phyloP scores from a whole-genome alignment of 2,888 invertebrate genomes.

The Dendrolimus pini region DNA sequence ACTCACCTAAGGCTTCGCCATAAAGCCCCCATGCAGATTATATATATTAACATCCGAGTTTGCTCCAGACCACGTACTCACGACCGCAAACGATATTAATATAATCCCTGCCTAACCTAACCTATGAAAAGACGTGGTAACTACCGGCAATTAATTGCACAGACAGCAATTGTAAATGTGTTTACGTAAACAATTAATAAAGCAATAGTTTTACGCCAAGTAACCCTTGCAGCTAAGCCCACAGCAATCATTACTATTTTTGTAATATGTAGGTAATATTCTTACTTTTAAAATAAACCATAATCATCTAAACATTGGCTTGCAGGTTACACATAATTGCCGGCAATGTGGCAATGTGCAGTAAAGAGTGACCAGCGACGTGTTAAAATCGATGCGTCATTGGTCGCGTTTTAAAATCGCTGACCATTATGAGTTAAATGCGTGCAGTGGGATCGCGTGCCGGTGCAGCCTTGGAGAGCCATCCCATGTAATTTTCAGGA shows the following conservation, averaged over 20 bases:
- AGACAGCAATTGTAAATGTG: too few species aligned
- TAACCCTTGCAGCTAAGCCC: not conserved
- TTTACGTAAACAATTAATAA: too few species aligned
- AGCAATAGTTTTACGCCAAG: too few species aligned
- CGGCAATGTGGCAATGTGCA: constrained; percentile 35
- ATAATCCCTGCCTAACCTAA: too few species aligned
- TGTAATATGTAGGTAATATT: not conserved
- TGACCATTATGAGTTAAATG: constrained; percentile 53
- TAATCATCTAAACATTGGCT: constrained; percentile 14
- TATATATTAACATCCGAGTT: too few species aligned
- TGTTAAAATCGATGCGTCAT: constrained; percentile 72
- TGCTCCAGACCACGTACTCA: too few species aligned
- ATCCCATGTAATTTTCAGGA: constrained; percentile 75
- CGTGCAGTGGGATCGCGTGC: constrained; percentile 70
- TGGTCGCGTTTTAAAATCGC: constrained; percentile 59
- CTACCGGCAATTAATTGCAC: too few species aligned
- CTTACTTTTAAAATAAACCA: constrained; percentile 19
- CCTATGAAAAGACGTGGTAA: too few species aligned
- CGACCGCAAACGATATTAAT: too few species aligned
- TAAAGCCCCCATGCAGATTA: too few species aligned
- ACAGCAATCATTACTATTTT: not conserved
- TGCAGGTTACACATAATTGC: constrained; percentile 19
- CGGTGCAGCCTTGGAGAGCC: constrained; percentile 65
- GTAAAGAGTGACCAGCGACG: constrained; percentile 46
- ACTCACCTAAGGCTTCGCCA: too few species aligned